Base-by-base conservation (phyloP, 2,888 invertebrate genomes). In the Ennomos erosarius region DNA sequence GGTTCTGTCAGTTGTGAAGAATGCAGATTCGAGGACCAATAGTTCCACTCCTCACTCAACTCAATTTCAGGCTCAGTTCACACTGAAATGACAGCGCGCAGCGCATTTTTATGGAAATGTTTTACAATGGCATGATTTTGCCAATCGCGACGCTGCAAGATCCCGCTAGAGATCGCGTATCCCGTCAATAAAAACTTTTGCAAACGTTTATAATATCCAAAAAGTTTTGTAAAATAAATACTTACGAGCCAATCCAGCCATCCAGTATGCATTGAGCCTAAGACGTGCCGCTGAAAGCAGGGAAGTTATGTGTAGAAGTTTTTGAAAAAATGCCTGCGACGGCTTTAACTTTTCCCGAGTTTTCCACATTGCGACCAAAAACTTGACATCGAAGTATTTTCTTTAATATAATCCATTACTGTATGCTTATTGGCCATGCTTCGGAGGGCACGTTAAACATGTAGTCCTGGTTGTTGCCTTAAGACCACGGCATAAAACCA, bases 21-120 rank as follows among this genome's bases (percentile, higher is more conserved):
- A 74, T 73, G 76, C 70, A 73, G 69, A 71, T 70, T 57, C 64
- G 62, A 65, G 65, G 62, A 68, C 73, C 69, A 73, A 74, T 72
- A 71, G 69, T 74, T 73, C 61, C 42, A 16, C 10, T 45, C 52
- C 60, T 53, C 39, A 26, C 26, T 26, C 50, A 55, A 64, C 64
- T 63, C 56, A 62, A 62, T 63, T 65, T 26, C 26, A 6, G 26
- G 26, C 26, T 26, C 26, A 26, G 26, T 6, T 26, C 6, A 26
- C 26, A 26, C 6, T 26, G 26, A 26, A 26, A 26, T 26, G 26
- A 16, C 16, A 16, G 16, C 16, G 26, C 26, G 4, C 6, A 26
- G 26, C 26, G 6, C 6, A 26, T 26, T 26, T 26, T 1, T 26
- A 6, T 26, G 6, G 5, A 5, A 26, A 26, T 26, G 26, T 26